Conservation (phyloP, 2,888 invertebrate species). For the Piscicola geometra region DNA sequence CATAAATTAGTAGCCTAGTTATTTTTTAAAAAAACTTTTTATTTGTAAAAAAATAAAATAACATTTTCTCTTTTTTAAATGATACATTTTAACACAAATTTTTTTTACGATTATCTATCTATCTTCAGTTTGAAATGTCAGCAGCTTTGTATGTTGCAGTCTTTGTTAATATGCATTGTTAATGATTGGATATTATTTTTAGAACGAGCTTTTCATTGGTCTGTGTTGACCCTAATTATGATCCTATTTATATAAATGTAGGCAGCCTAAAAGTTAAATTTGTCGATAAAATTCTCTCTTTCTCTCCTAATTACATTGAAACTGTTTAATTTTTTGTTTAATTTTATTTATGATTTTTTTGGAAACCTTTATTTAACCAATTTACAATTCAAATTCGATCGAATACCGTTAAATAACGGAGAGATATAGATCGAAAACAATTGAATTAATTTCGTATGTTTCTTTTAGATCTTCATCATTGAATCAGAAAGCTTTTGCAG, state of each 20-base stretch:
- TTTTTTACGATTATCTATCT: too few species aligned
- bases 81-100: too few species aligned
- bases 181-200: constrained; percentile 34
- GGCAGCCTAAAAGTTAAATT: constrained; percentile 2
- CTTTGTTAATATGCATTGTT: not conserved
- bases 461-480: not conserved
- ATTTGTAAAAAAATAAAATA: too few species aligned
- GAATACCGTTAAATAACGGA: constrained; percentile 9
- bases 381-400: not conserved
- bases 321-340: not conserved
- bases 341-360: constrained; percentile 8
- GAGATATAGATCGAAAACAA: not conserved
- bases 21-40: too few species aligned
- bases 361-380: not conserved
- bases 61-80: too few species aligned
- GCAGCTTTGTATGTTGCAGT: not conserved
- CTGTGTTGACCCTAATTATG: constrained; percentile 6
- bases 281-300: not conserved
- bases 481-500: too few species aligned
- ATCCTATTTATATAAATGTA: constrained; percentile 2
- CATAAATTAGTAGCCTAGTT: too few species aligned
- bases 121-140: too few species aligned
- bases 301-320: too few species aligned
- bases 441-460: constrained; percentile 6
- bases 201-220: constrained; percentile 32